phyloP scores from a whole-genome alignment of 2,113 vertebrate species.

The Istiophorus platypterus region DNA sequence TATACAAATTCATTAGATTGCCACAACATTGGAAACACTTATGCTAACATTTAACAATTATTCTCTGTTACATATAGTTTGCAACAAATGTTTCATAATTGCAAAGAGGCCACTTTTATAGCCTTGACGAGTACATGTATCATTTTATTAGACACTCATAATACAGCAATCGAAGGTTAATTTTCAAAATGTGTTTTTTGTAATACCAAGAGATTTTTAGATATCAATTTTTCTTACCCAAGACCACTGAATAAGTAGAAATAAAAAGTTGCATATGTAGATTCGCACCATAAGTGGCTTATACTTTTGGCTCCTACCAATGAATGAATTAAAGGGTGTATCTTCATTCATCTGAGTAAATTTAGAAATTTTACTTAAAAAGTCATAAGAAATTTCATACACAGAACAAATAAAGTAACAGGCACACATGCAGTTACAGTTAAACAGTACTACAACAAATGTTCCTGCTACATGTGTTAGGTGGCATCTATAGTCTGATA shows the following conservation, averaged over 20 bases:
- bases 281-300: not conserved
- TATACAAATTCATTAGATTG: not conserved
- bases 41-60: not conserved
- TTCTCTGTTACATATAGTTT: not conserved
- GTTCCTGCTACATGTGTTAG: slow-evolving; percentile 6
- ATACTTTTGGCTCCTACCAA: not conserved
- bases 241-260: not conserved
- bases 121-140: not conserved
- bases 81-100: not conserved
- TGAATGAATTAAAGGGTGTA: not conserved
- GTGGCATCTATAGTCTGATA: slow-evolving; percentile 24
- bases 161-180: not conserved
- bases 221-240: not conserved
- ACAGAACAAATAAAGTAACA: slow-evolving; percentile 16
- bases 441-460: slow-evolving; percentile 24
- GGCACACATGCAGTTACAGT: not conserved
- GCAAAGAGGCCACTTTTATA: not conserved
- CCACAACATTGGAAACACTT: not conserved
- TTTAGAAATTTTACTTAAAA: not conserved
- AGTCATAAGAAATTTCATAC: slow-evolving; percentile 1
- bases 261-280: not conserved
- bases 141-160: not conserved
- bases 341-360: not conserved
- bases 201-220: not conserved
- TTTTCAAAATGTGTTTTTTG: not conserved